Percentiles rank a stretch among this genome's conserved stretches.
phyloP scores from a whole-genome alignment of 2,113 vertebrate species.

The Upupa epops region DNA sequence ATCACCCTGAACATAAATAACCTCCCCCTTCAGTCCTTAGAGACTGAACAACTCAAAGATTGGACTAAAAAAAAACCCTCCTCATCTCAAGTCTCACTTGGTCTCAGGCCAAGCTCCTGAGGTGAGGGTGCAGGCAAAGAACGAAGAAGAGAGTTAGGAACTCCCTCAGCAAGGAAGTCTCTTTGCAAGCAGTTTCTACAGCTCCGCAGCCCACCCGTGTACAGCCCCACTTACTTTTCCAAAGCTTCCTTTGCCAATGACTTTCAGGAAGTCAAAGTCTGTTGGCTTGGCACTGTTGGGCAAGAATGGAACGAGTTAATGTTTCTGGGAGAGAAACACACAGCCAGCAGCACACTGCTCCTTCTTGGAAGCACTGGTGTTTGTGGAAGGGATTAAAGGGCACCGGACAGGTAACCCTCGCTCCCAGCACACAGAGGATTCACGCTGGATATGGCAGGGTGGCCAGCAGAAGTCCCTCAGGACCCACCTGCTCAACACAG shows the following conservation, averaged over 20 bases:
- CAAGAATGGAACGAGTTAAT: slow-evolving; percentile 38
- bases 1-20: background rate
- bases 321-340: background rate
- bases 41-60: background rate
- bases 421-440: background rate
- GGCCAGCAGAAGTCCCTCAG: background rate
- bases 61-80: background rate
- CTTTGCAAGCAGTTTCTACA: background rate
- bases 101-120: background rate
- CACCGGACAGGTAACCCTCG: background rate
- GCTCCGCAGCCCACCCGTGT: background rate
- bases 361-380: background rate
- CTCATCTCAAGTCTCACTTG: background rate
- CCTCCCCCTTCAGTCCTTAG: background rate
- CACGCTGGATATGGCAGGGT: fast-evolving
- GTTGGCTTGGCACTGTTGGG: slow-evolving; percentile 80
- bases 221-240: slow-evolving; percentile 76
- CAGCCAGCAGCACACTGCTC: background rate
- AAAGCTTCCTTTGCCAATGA: slow-evolving; percentile 84
- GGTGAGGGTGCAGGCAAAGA: background rate
- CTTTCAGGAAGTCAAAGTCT: slow-evolving; percentile 83
- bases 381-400: slow-evolving; percentile 37
- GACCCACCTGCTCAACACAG: background rate
- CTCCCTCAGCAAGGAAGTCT: background rate
- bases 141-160: background rate